These are phyloP conservation scores for Anabas testudineus DNA, from an alignment of 2,797 vertebrate species.

Conservation along the genomic window DNA sequence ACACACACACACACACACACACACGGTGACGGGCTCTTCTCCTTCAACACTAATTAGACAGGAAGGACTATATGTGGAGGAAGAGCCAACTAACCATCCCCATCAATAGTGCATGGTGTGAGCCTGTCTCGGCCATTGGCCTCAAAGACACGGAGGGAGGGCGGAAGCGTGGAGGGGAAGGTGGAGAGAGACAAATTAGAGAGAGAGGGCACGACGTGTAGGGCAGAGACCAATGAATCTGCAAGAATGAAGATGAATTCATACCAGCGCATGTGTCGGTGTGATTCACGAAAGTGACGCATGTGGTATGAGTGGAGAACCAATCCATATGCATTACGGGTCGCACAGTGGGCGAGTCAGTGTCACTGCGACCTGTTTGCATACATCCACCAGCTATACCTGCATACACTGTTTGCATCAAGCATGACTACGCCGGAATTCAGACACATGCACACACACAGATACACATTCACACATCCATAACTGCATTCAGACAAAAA, in stretches of 20 bases:
- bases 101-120: slow-evolving; percentile 73
- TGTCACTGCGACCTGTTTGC: not conserved
- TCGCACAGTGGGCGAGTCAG: not conserved
- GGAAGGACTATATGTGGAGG: slow-evolving; percentile 77
- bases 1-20: slow-evolving; percentile 28
- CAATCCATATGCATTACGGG: not conserved
- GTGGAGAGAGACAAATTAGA: slow-evolving; percentile 62
- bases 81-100: slow-evolving; percentile 76
- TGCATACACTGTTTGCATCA: not conserved
- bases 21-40: slow-evolving; percentile 55
- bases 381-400: slow-evolving; percentile 12
- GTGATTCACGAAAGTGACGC: slow-evolving; percentile 30
- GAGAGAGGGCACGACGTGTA: slow-evolving; percentile 45
- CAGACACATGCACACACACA: slow-evolving; percentile 5
- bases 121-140: slow-evolving; percentile 62
- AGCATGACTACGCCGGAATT: not conserved
- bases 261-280: slow-evolving; percentile 5
- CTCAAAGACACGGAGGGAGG: slow-evolving; percentile 49
- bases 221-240: slow-evolving; percentile 41
- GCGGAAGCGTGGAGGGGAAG: slow-evolving; percentile 26
- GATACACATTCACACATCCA: too few species aligned
- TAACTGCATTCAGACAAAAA: too few species aligned
- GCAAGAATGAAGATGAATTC: slow-evolving; percentile 52
- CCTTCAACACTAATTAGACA: slow-evolving; percentile 79
- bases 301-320: not conserved